Evolutionary conservation across 2,797 vertebrate species (phyloP), one percentile per base, ranked within the genome.

Genomic region (Diceros bicornis): DNA sequence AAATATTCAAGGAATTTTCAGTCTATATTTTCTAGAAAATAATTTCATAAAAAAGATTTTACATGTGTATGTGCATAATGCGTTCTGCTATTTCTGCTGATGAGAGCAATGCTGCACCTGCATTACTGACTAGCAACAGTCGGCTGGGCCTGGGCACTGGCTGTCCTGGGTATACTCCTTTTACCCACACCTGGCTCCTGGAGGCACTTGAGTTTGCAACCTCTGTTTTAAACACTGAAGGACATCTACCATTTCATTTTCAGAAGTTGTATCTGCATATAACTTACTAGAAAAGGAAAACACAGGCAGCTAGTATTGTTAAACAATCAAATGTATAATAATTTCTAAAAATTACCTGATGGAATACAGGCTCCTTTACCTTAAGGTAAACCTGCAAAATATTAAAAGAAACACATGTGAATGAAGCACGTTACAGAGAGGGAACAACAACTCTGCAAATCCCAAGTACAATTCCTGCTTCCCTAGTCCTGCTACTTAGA

Each of bases 331-430:
- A 86, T 87, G 57, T 89, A 64, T 69, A 86, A 50, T 81, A 98
- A 62, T 79, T 93, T 37, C 7, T 27, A 69, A 97, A 64, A 96
- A 96, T 99, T 98, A 99, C 99, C 99, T 99, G 99, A 98, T 99
- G 99, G 98, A 99, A 99, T 84, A 99, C 98, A 44, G 99, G 99
- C 97, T 99, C 99, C 98, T 99, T 99, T 99, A 99, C 99, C 95
- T 99, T 99, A 94, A 99, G 98, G 98, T 99, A 99, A 74, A 99
- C 99, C 99, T 99, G 98, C 0, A 98, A 98, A 98, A 59, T 97
- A 94, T 75, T 71, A 96, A 91, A 94, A 84, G 86, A 17, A 91
- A 98, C 37, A 84, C 27, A 69, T 34, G 32, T 97, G 62, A 97
- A 96, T 81, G 32, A 88, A 92, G 14, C 41, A 1, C 18, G 72